Evolutionary conservation across 1,140 invertebrate species (phyloP).

Genomic region (Berghia stephanieae): DNA sequence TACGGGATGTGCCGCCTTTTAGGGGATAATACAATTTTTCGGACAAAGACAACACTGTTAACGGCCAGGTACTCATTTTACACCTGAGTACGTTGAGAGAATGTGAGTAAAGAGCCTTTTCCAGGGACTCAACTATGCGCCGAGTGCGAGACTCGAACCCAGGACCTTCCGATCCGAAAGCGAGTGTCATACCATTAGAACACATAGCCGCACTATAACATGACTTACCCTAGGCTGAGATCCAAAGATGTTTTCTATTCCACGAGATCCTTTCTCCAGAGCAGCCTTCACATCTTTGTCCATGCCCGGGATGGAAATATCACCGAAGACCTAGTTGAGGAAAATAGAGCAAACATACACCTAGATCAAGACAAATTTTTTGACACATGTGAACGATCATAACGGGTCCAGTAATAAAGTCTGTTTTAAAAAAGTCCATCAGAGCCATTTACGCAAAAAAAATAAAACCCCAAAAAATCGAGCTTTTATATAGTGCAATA

Average conservation of each 20-base stretch:
- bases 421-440: no score
- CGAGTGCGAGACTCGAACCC: background rate
- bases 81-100: no score
- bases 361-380: background rate
- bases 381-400: no score
- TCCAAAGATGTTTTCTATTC: constrained; percentile 54
- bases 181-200: background rate
- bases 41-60: no score
- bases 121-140: background rate
- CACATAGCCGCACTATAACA: constrained; percentile 23
- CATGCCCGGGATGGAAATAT: constrained; percentile 60
- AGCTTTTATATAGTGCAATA: no score
- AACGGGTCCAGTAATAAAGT: no score
- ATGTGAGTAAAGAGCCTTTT: no score
- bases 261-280: constrained; percentile 48
- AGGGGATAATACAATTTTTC: no score
- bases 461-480: no score
- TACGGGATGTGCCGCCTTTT: no score
- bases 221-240: constrained; percentile 45
- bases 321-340: constrained; percentile 63
- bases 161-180: background rate
- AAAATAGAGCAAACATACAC: background rate
- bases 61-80: no score
- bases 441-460: no score
- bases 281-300: constrained; percentile 62